These are phyloP conservation scores for Ariopsis seemanni DNA, from an alignment of 2,113 vertebrate genomes.

Conservation along the genomic window DNA sequence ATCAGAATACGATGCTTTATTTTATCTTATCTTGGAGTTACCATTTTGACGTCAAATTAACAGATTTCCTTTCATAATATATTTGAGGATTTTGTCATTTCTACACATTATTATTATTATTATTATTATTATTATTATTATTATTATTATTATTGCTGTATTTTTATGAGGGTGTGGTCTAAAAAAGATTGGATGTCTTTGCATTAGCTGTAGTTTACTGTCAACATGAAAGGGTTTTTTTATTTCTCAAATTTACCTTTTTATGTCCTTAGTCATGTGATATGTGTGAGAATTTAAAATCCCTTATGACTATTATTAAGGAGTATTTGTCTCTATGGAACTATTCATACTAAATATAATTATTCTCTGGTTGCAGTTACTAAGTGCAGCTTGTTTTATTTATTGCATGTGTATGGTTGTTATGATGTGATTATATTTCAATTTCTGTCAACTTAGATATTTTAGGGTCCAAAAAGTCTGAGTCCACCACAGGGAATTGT, in stretches of 20 bases:
- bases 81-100: not conserved
- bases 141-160: not conserved
- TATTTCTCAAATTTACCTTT: not conserved
- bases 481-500: not conserved
- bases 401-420: not conserved
- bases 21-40: not conserved
- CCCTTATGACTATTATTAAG: not conserved
- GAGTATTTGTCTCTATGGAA: not conserved
- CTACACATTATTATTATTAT: not conserved
- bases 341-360: not conserved
- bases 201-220: not conserved
- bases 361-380: not conserved
- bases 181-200: not conserved
- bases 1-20: not conserved
- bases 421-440: not conserved
- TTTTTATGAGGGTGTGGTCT: not conserved
- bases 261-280: not conserved
- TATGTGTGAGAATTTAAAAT: not conserved
- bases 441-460: not conserved
- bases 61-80: not conserved
- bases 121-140: slow-evolving; percentile 15
- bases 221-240: not conserved
- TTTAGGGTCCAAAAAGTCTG: not conserved
- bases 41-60: not conserved
- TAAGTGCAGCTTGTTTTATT: not conserved